Evolutionary conservation across 2,888 invertebrate genomes (phyloP), one percentile per base, ranked within the genome.

Genomic region (Heliconius hortense): DNA sequence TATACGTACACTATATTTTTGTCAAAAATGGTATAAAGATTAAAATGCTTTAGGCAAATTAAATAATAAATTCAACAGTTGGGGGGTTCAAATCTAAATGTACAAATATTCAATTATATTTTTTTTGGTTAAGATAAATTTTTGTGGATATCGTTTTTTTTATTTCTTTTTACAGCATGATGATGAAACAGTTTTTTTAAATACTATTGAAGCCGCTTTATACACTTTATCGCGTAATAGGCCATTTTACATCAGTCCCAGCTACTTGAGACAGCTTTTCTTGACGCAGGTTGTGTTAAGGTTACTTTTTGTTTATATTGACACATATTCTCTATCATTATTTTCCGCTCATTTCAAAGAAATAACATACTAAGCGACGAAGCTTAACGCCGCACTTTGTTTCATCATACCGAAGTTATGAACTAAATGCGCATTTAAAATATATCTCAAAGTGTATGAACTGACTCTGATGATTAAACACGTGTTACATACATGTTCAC

Each of bases 381-480:
- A 3, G 10, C 53, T 53, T 21, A 53, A 53, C 53, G 53, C 53
- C 21, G 21, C 21, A n/a, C 2, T 53, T 10, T n/a, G 21, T 53
- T 21, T 10, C 2, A n/a, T 21, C 53, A 8, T 53, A 53, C 21
- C 21, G 10, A 21, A 18, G 53, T 21, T 53, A 53, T 21, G 10
- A 53, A 53, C 26, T 28, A 68, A 68, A 68, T 31, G 11, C 31
- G 68, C 53, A 53, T 56, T 31, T 31, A 56, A 53, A 56, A 31
- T 53, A 69, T 39, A 56, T 53, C 28, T n/a, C 28, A 53, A 53
- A 53, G 24, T 24, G 8, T 43, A 39, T 15, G 13, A 39, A n/a
- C 48, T n/a, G 28, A 53, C 15, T 69, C 53, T n/a, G 21, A 69
- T 69, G 53, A 31, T 53, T 53, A 13, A 31, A n/a, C n/a, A 69